Percentiles rank a stretch among this genome's conserved stretches.
Conservation (phyloP, 2,797 vertebrate genomes). For the Hemitrygon akajei region DNA sequence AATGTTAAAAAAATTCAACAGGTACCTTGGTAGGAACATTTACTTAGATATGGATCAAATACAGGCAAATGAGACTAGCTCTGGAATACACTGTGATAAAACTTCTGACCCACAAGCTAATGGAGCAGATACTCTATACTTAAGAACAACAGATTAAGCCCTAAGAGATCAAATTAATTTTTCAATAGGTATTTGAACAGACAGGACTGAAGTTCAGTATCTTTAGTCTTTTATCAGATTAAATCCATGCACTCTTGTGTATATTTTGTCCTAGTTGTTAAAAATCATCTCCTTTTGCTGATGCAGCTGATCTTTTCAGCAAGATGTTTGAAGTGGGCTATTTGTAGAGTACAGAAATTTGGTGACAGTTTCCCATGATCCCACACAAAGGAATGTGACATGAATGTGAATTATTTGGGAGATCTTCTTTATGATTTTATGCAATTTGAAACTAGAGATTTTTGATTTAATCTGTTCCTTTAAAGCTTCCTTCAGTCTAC, state of each 20-base stretch:
- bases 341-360: background rate
- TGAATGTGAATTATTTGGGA: background rate
- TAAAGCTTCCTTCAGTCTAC: slow-evolving; percentile 55
- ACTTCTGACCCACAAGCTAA: too few species aligned
- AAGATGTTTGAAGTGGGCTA: background rate
- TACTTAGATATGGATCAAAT: too few species aligned
- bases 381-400: background rate
- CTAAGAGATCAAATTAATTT: background rate
- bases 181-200: background rate
- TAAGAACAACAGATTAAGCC: background rate
- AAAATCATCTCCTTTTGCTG: background rate
- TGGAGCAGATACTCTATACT: background rate
- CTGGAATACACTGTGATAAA: too few species aligned
- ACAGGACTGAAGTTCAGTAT: background rate
- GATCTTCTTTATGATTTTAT: background rate
- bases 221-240: background rate
- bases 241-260: background rate
- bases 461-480: slow-evolving; percentile 24
- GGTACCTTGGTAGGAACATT: too few species aligned
- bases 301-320: background rate
- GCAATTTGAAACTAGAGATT: background rate
- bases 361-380: background rate
- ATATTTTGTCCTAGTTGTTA: background rate
- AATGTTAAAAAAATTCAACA: too few species aligned
- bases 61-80: too few species aligned